Evolutionary conservation across 1,140 invertebrate species (phyloP).

Genomic region (Danaus plexippus): DNA sequence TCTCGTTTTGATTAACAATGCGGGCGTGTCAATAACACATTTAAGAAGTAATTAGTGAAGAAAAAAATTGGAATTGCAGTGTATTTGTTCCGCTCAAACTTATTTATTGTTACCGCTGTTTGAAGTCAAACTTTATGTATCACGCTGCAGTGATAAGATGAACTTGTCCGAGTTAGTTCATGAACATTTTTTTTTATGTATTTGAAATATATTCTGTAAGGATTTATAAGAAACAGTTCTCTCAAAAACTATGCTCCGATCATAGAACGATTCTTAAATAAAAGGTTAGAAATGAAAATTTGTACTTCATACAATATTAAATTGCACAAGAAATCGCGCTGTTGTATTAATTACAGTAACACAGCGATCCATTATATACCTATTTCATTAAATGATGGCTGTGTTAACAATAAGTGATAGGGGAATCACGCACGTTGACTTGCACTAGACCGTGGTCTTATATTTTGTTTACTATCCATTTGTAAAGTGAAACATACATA

Average conservation of each 20-base stretch:
- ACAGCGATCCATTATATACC: slow-evolving; percentile 39
- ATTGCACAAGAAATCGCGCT: neutral
- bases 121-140: too few species aligned
- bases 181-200: too few species aligned
- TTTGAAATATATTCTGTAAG: too few species aligned
- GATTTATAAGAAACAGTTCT: too few species aligned
- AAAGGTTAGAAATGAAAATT: too few species aligned
- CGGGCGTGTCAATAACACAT: slow-evolving; percentile 55
- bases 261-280: too few species aligned
- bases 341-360: slow-evolving; percentile 47
- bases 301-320: too few species aligned
- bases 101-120: too few species aligned
- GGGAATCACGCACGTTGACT: slow-evolving; percentile 56
- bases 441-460: slow-evolving; percentile 38
- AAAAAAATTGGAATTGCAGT: slow-evolving; percentile 28
- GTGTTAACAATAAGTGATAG: slow-evolving; percentile 49
- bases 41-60: slow-evolving; percentile 54
- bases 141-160: too few species aligned
- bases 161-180: too few species aligned
- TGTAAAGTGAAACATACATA: slow-evolving; percentile 40
- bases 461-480: slow-evolving; percentile 36
- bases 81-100: too few species aligned
- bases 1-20: slow-evolving; percentile 50
- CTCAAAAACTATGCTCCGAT: too few species aligned
- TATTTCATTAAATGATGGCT: slow-evolving; percentile 53